Percentiles rank a stretch among this genome's conserved stretches.
These are phyloP conservation scores for Pocillopora verrucosa DNA, from an alignment of 64 coral and sea anemone species.

Conservation along the genomic window DNA sequence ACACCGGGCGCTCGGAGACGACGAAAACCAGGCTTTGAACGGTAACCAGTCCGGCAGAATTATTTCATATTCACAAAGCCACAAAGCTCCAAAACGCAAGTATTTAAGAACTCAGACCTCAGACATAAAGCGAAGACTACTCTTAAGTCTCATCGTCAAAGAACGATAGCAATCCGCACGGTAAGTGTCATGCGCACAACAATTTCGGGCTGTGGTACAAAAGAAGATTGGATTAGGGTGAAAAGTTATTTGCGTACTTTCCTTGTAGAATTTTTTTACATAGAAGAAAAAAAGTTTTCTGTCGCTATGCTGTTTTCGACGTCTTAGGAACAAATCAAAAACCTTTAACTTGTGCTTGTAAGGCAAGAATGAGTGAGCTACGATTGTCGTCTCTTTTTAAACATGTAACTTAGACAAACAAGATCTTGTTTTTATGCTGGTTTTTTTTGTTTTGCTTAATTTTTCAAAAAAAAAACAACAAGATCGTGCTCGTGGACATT, in stretches of 20 bases:
- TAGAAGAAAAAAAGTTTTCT: not conserved
- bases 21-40: not conserved
- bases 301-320: not conserved
- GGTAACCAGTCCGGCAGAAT: not conserved
- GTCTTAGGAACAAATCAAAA: conserved; percentile 4
- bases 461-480: no score
- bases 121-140: not conserved
- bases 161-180: not conserved
- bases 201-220: no score
- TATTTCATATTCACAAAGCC: not conserved
- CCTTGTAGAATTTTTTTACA: not conserved
- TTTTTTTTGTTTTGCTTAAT: no score
- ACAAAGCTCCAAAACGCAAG: not conserved
- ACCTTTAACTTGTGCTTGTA: not conserved
- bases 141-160: not conserved
- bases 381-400: not conserved
- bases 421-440: not conserved
- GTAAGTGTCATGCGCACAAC: conserved; percentile 41
- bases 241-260: not conserved
- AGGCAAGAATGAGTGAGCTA: conserved; percentile 4
- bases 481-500: not conserved
- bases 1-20: not conserved
- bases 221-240: not conserved
- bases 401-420: conserved; percentile 4
- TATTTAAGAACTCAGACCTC: not conserved